Conservation (phyloP, 2,113 vertebrate genomes). For the Paralichthys olivaceus region DNA sequence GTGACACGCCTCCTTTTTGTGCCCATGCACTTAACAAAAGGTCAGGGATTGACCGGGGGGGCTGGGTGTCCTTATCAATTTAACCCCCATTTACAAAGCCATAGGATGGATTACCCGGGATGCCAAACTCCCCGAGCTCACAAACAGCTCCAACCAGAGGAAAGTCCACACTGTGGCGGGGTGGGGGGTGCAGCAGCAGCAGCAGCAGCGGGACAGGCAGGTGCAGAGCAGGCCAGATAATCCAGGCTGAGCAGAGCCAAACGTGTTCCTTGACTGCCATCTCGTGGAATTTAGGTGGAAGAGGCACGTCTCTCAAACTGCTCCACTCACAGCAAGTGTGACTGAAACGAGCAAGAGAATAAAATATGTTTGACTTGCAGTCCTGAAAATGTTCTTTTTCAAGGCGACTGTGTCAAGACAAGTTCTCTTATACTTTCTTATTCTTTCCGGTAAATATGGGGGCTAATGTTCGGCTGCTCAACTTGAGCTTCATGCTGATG, state of each 20-base stretch:
- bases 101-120: conserved; percentile 66
- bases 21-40: conserved; percentile 63
- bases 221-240: neutral
- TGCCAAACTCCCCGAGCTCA: conserved; percentile 36
- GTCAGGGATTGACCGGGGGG: conserved; percentile 63
- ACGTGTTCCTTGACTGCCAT: conserved; percentile 76
- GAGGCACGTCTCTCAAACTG: neutral
- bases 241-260: conserved; percentile 14
- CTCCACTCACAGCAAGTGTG: neutral
- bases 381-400: neutral
- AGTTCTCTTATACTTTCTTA: too few relatives aligned
- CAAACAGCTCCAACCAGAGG: conserved; percentile 50
- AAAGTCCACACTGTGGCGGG: conserved; percentile 5
- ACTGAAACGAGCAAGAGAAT: neutral
- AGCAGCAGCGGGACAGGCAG: neutral
- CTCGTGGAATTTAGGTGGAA: conserved; percentile 63
- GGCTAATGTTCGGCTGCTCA: too few relatives aligned
- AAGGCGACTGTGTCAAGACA: too few relatives aligned
- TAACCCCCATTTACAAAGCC: conserved; percentile 73
- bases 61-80: conserved; percentile 74
- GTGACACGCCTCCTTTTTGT: conserved; percentile 47
- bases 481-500: too few relatives aligned
- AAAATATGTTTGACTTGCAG: neutral
- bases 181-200: neutral
- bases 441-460: too few relatives aligned